Evolutionary conservation across 2,888 invertebrate genomes (phyloP).

Genomic region (Sclerodermus sp.): DNA sequence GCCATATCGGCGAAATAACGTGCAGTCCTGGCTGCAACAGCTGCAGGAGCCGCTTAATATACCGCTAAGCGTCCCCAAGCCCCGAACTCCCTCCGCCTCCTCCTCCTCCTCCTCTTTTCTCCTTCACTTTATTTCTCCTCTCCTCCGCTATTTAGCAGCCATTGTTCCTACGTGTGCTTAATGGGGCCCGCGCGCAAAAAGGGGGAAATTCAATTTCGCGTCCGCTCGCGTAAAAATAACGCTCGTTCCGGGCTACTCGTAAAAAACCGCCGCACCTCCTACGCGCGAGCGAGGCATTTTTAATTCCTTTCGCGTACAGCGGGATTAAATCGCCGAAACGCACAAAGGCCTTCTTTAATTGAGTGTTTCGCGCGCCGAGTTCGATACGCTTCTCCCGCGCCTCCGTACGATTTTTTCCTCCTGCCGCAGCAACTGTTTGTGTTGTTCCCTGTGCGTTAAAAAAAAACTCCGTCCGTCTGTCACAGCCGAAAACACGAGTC

Average conservation of each 20-base stretch:
- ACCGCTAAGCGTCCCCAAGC: neutral
- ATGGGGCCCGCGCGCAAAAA: conserved; percentile 15
- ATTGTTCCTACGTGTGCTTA: conserved; percentile 24
- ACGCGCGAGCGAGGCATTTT: conserved; percentile 17
- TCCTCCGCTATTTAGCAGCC: conserved; percentile 20
- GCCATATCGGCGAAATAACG: too few species aligned
- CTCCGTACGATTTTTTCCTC: too few species aligned
- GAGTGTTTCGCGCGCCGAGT: too few species aligned
- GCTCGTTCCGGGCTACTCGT: conserved; percentile 12
- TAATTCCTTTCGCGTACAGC: conserved; percentile 11
- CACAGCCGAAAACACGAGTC: too few species aligned
- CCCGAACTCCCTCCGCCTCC: conserved; percentile 2
- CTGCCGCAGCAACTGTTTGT: too few species aligned
- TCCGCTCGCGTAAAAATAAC: conserved; percentile 23
- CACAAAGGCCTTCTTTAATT: too few species aligned
- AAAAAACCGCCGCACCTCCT: conserved; percentile 12
- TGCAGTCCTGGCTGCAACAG: neutral
- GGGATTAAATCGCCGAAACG: too few species aligned
- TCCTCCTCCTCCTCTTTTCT: neutral
- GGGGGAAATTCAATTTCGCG: conserved; percentile 35
- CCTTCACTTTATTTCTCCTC: neutral
- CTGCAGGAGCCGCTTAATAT: neutral
- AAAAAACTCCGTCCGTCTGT: too few species aligned
- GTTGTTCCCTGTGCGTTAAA: too few species aligned
- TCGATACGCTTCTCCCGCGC: too few species aligned